Evolutionary conservation across 2,797 vertebrate genomes (phyloP), one percentile per base, ranked within the genome.

Genomic region (Xenops minutus): DNA sequence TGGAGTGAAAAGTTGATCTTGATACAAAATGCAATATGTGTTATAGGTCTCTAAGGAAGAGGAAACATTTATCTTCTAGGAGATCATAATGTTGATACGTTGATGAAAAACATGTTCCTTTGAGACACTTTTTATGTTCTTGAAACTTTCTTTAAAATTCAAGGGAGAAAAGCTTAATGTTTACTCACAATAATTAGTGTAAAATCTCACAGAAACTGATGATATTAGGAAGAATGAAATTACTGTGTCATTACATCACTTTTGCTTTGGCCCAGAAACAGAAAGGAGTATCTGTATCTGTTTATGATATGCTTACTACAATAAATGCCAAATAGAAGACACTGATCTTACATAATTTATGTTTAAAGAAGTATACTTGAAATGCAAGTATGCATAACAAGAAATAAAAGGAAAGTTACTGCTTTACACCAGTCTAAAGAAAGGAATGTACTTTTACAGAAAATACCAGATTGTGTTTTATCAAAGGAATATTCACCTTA

Each of bases 191-290:
- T 15, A 78, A 37, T 56, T 91, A 55, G 27, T 71, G 23, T 80
- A 49, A 91, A 59, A 89, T 66, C 32, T 84, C 52, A 58, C 11
- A 77, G 71, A 85, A 92, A 59, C 24, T 19, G 26, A 64, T 75
- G 27, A 34, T 92, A 51, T 14, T 52, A 74, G 61, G 39, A 92
- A 78, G 71, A 93, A 91, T 74, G 12, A 86, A 72, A 48, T 95
- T 79, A 80, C 20, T 81, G 20, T 84, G 44, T 93, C 44, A 81
- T 59, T 72, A 39, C 26, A 48, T 36, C 67, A 56, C n/a, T 26
- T 87, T 83, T 76, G 21, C 39, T 92, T 88, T 94, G 81, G 58
- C 88, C 75, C 51, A 84, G 39, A n/a, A 58, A 68, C 29, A 95
- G 91, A 95, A 88, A 68, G 46, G 20, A 37, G 17, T 76, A 79